Evolutionary conservation across 2,113 vertebrate genomes (phyloP), one percentile per base, ranked within the genome.

Genomic region (Dicentrarchus labrax): DNA sequence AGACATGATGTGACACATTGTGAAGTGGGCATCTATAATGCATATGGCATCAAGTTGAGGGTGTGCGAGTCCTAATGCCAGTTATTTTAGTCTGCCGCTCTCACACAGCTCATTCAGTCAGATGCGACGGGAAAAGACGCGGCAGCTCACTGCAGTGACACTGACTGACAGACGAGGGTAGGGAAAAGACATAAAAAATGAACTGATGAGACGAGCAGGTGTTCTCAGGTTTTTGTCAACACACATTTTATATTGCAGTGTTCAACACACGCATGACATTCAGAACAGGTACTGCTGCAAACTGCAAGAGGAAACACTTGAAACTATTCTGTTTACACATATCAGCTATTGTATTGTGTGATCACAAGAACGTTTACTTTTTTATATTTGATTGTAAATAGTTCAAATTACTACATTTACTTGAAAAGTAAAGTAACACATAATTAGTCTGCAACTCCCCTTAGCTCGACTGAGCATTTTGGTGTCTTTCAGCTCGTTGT

Each of bases 1-100:
- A 76, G 78, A 72, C 74, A 56, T 68, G 73, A 78, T 86, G 48
- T 86, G 78, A 87, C 86, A 85, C 67, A 80, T 24, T 77, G 82
- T 74, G 87, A 90, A 83, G 79, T 79, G 83, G 68, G 78, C 84
- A 91, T 93, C 59, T 67, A 91, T 92, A 88, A 92, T 91, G 78
- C 85, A 92, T 78, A 7, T 2, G 8, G 24, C 56, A 22, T 71
- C 59, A 12, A 51, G 76, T 30, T 30, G 73, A 59, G 69, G 60
- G 76, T 24, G 68, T 39, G 30, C 16, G 9, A 68, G 72, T 48
- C 72, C 48, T 50, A 78, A 72, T 12, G 6, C 8, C 76, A 24
- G 70, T 71, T 80, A 65, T 81, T 86, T 85, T 6, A 50, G 68
- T 54, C 21, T 21, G 75, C 62, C 0, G 15, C 72, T 80, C 39